Conservation (phyloP, 1,140 invertebrate species). For the Brachionus paranguensis region DNA sequence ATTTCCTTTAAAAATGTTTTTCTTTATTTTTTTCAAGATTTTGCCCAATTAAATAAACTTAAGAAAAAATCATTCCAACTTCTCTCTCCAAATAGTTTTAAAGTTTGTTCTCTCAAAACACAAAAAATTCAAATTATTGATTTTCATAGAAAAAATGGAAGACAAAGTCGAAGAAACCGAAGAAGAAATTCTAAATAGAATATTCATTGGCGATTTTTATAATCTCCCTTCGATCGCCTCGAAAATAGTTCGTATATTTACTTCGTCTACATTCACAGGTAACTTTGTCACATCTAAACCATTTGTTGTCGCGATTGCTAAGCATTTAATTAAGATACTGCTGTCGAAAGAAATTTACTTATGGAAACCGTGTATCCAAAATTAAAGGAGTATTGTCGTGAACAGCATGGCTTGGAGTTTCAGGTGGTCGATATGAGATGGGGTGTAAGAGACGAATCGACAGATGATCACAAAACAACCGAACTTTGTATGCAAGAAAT, state of each 20-base stretch:
- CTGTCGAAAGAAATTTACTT: slow-evolving; percentile 89
- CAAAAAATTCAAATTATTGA: background rate
- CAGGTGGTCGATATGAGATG: slow-evolving; percentile 97
- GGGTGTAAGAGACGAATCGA: slow-evolving; percentile 84
- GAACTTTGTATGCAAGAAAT: slow-evolving; percentile 96
- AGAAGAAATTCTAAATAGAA: slow-evolving; percentile 64
- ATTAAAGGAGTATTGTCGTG: slow-evolving; percentile 87
- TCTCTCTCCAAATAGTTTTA: background rate
- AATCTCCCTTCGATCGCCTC: slow-evolving; percentile 86
- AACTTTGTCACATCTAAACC: slow-evolving; percentile 44
- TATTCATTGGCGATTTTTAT: slow-evolving; percentile 80
- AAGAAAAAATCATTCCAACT: background rate
- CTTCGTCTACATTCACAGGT: slow-evolving; percentile 97
- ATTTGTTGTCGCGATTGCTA: background rate
- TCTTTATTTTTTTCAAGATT: background rate
- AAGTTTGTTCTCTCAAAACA: background rate
- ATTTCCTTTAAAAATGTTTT: background rate
- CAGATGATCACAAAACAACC: slow-evolving; percentile 97
- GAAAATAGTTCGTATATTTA: slow-evolving; percentile 96
- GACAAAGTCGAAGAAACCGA: slow-evolving; percentile 41
- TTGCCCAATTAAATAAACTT: background rate
- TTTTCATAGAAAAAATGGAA: background rate
- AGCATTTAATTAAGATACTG: slow-evolving; percentile 66
- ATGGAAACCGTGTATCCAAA: slow-evolving; percentile 97
- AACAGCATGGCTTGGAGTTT: slow-evolving; percentile 43